A percentile compares a stretch with the other conserved stretches of the same genome.
phyloP scores from a whole-genome alignment of 2,113 vertebrate genomes.

The Lamprologus callipterus region DNA sequence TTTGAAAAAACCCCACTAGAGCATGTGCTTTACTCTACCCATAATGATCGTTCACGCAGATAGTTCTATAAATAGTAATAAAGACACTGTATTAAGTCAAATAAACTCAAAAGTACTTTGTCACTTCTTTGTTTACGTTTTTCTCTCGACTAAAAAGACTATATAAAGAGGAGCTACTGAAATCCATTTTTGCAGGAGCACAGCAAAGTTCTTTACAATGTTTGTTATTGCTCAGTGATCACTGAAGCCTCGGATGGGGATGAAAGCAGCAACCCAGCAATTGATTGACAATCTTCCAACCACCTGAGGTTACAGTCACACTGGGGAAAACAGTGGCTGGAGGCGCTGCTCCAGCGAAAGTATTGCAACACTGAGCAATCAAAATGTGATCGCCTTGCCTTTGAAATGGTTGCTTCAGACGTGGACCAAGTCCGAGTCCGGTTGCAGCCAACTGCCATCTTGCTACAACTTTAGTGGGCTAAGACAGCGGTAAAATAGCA shows the following conservation, averaged over 20 bases:
- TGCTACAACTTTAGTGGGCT: neutral
- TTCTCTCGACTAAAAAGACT: neutral
- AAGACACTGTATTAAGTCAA: neutral
- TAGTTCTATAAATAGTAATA: neutral
- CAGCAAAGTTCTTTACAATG: neutral
- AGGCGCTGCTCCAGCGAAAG: neutral
- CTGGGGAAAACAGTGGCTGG: neutral
- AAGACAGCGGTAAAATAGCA: neutral
- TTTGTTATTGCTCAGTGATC: neutral
- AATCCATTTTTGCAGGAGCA: neutral
- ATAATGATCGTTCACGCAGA: neutral
- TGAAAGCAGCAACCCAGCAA: neutral
- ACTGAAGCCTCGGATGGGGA: neutral
- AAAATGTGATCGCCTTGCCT: neutral
- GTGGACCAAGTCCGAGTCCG: neutral
- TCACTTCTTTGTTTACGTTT: neutral
- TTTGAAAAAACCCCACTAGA: neutral
- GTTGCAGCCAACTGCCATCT: neutral
- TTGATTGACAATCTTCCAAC: neutral
- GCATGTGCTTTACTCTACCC: neutral
- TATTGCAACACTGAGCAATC: neutral
- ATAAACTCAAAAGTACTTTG: neutral
- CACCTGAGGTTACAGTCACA: neutral
- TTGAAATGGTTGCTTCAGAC: neutral
- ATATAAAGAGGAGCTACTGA: neutral